Percentiles rank a stretch among this genome's conserved stretches.
phyloP scores from a whole-genome alignment of 1,140 invertebrate species.

The Drosophila sp. region DNA sequence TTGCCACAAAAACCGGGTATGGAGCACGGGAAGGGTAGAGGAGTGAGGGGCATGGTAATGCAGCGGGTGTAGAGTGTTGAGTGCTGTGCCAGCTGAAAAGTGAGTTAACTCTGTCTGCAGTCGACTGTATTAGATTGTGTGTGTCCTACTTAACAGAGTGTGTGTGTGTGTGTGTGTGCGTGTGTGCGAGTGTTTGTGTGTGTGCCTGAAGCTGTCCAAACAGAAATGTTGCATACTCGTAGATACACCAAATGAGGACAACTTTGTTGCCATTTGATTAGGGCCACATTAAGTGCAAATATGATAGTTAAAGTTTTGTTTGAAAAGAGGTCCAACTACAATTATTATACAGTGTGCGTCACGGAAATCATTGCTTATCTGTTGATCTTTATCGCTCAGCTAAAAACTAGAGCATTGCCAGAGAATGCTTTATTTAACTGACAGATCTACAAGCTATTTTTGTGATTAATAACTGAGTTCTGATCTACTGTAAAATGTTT shows the following conservation, averaged over 20 bases:
- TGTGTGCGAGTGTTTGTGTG: slow-evolving; percentile 26
- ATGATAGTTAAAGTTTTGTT: slow-evolving; percentile 16
- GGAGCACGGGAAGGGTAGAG: no score
- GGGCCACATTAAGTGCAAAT: slow-evolving; percentile 28
- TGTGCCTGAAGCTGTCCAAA: slow-evolving; percentile 28
- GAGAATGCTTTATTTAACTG: background rate
- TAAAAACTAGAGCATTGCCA: background rate
- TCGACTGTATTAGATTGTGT: slow-evolving; percentile 32
- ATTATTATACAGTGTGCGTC: slow-evolving; percentile 1
- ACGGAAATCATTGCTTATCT: slow-evolving; percentile 5
- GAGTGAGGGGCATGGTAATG: background rate
- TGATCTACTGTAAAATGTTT: no score
- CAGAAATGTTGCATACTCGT: slow-evolving; percentile 32
- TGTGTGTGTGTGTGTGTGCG: background rate
- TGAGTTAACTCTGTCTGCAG: slow-evolving; percentile 34
- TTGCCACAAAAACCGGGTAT: slow-evolving; percentile 32
- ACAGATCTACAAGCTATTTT: no score
- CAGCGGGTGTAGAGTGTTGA: slow-evolving; percentile 28
- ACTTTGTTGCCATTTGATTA: slow-evolving; percentile 42
- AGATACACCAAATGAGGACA: slow-evolving; percentile 36
- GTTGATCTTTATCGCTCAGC: slow-evolving; percentile 5
- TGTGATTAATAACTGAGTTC: no score
- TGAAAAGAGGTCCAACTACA: background rate
- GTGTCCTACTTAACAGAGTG: slow-evolving; percentile 36
- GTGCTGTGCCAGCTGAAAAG: slow-evolving; percentile 39